phyloP scores from a whole-genome alignment of 2,113 vertebrate species.

The Gallinago undulata region DNA sequence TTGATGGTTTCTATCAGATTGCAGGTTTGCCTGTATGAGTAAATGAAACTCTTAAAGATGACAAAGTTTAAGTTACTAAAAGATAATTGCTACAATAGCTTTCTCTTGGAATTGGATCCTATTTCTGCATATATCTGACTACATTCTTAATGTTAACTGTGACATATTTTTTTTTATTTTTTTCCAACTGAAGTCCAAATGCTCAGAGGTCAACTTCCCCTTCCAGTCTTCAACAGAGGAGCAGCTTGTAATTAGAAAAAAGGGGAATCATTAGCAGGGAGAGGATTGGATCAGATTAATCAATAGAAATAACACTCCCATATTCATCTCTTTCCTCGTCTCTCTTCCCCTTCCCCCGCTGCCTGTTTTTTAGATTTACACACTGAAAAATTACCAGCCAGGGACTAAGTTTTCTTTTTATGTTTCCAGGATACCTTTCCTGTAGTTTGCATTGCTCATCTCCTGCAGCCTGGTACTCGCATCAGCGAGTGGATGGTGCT shows the following conservation, averaged over 20 bases:
- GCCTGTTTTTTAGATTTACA: not conserved
- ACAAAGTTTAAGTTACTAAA: not conserved
- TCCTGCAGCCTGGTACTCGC: not conserved
- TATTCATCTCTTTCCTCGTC: not conserved
- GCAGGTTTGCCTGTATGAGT: not conserved
- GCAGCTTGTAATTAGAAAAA: conserved; percentile 1
- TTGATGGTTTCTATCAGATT: not conserved
- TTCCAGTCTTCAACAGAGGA: not conserved
- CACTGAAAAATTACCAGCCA: not conserved
- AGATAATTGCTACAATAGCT: not conserved
- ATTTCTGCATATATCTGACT: not conserved
- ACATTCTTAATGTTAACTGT: not conserved
- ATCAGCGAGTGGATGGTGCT: not conserved
- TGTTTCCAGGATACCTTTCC: not conserved
- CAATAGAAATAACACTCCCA: not conserved
- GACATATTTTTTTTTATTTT: not conserved
- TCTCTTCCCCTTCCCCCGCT: not conserved
- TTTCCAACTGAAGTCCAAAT: not conserved
- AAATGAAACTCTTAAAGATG: not conserved
- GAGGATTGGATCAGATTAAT: not conserved
- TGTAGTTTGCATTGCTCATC: not conserved
- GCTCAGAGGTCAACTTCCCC: not conserved
- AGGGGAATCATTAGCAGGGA: not conserved
- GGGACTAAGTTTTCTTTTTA: not conserved
- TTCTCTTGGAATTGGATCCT: not conserved